Percentiles rank a stretch among this genome's conserved stretches.
These are phyloP conservation scores for Rattus rattus DNA, from an alignment of 2,113 vertebrate genomes.

Conservation along the genomic window DNA sequence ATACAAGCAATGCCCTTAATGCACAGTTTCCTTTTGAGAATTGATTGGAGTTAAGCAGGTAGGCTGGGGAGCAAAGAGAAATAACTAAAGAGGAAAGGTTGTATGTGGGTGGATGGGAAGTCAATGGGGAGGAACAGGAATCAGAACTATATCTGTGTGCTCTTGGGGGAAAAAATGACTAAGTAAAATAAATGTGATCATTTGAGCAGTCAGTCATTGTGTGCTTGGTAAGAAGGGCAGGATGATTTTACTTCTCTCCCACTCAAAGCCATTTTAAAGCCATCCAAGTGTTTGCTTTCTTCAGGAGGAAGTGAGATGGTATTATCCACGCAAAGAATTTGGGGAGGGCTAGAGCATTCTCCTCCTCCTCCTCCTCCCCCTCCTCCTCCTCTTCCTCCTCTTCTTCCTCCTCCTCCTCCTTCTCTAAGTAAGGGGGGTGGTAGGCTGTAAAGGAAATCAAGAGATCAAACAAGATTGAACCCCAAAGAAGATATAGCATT, in stretches of 20 bases:
- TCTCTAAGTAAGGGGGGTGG: not conserved
- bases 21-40: constrained; percentile 35
- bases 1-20: not conserved
- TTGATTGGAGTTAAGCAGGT: not conserved
- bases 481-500: not conserved
- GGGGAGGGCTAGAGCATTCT: not conserved
- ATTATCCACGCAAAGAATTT: constrained; percentile 10
- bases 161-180: constrained; percentile 60
- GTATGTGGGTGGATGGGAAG: constrained; percentile 19
- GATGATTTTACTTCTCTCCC: constrained; percentile 60
- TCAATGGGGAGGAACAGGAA: constrained; percentile 42
- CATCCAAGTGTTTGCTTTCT: constrained; percentile 30
- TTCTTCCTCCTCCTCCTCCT: too few species aligned
- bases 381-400: too few species aligned
- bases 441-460: not conserved
- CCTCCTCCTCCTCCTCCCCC: not conserved
- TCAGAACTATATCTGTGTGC: constrained; percentile 55
- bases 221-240: constrained; percentile 66
- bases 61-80: constrained; percentile 35
- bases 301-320: not conserved
- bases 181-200: constrained; percentile 67
- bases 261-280: constrained; percentile 62
- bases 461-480: constrained; percentile 18
- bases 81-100: constrained; percentile 31
- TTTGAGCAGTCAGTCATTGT: constrained; percentile 66